These are phyloP conservation scores for Lamellibrachia satsuma DNA, from an alignment of 2,888 invertebrate species.

Conservation along the genomic window DNA sequence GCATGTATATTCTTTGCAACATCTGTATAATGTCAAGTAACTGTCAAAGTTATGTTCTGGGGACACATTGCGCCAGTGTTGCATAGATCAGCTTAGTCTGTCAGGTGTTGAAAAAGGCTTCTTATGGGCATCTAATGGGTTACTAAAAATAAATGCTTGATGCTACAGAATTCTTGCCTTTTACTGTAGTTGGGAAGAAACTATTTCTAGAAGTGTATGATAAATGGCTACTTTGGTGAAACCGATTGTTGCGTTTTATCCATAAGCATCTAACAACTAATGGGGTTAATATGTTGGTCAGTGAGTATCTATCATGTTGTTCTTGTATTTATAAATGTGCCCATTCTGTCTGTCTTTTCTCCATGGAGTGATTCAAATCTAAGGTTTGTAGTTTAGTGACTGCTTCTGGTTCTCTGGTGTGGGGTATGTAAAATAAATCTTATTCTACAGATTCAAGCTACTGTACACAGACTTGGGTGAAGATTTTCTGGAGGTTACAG, in stretches of 20 bases:
- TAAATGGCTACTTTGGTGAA: background rate
- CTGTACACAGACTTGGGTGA: too few species aligned
- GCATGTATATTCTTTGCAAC: background rate
- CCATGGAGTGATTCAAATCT: background rate
- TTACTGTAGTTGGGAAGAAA: background rate
- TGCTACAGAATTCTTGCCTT: background rate
- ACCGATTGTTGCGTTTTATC: background rate
- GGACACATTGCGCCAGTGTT: background rate
- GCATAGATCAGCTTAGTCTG: background rate
- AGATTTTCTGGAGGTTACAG: too few species aligned
- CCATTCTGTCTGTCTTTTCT: background rate
- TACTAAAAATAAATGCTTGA: background rate
- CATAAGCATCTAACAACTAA: background rate
- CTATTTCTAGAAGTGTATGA: background rate
- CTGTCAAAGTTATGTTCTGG: background rate
- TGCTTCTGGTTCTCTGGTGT: too few species aligned
- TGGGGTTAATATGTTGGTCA: background rate
- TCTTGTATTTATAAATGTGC: background rate
- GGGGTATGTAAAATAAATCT: too few species aligned
- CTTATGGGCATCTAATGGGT: background rate
- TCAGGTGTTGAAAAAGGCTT: slow-evolving; percentile 17
- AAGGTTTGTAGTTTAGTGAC: background rate
- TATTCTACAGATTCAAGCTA: too few species aligned
- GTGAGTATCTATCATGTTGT: background rate
- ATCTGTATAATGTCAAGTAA: background rate